Evolutionary conservation across 2,797 vertebrate species (phyloP).

Genomic region (Sparidentex hasta): DNA sequence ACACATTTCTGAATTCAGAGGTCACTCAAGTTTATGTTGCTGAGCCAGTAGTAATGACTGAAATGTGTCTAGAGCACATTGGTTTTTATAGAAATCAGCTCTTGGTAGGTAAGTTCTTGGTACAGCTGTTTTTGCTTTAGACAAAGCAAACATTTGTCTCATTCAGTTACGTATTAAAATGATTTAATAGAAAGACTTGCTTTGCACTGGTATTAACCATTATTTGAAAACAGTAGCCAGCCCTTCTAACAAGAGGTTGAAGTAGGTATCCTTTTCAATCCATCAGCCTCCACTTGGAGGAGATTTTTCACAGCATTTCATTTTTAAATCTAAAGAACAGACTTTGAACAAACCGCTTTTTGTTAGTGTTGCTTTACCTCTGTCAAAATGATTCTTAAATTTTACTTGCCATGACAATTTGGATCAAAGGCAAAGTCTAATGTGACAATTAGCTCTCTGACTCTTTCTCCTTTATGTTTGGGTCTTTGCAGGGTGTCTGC

Average conservation of each 20-base stretch:
- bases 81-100: neutral
- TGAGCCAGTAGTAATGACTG: neutral
- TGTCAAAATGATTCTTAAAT: neutral
- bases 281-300: neutral
- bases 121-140: neutral
- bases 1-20: neutral
- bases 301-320: neutral
- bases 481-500: conserved; percentile 89
- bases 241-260: neutral
- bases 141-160: neutral
- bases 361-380: neutral
- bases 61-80: neutral
- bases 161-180: neutral
- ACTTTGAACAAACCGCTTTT: neutral
- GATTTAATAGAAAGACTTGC: neutral
- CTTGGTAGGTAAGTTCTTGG: neutral
- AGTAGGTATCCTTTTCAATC: neutral
- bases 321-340: neutral
- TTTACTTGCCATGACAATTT: neutral
- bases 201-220: neutral
- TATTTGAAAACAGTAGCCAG: neutral
- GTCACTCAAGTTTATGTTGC: neutral
- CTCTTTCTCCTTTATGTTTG: conserved; percentile 9
- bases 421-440: neutral
- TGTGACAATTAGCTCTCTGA: neutral